Percentiles rank a stretch among this genome's conserved stretches.
phyloP scores from a whole-genome alignment of 2,888 invertebrate species.

The Erynnis tages region DNA sequence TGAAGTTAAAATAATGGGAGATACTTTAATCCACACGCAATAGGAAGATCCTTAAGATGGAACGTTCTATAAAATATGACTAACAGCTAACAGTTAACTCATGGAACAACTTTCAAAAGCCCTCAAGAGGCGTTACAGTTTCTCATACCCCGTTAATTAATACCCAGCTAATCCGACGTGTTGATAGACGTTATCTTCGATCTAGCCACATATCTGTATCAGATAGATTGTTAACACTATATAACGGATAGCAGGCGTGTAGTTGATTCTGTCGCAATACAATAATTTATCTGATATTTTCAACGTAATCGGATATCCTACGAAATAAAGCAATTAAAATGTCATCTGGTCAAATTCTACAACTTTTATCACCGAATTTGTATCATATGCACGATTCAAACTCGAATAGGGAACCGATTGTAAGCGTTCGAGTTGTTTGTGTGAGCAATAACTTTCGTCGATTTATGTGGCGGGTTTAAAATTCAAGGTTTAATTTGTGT shows the following conservation, averaged over 20 bases:
- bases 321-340: constrained; percentile 21
- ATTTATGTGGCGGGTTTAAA: constrained; percentile 12
- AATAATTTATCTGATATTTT: constrained; percentile 23
- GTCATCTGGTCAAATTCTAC: constrained; percentile 15
- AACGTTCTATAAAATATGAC: background rate
- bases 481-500: constrained; percentile 18
- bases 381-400: constrained; percentile 1
- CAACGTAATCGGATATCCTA: constrained; percentile 19
- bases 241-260: constrained; percentile 56
- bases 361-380: constrained; percentile 16
- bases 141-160: constrained; percentile 60
- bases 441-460: constrained; percentile 2
- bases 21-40: too few relatives aligned
- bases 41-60: too few relatives aligned
- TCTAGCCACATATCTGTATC: constrained; percentile 54
- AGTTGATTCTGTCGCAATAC: constrained; percentile 45
- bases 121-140: constrained; percentile 50
- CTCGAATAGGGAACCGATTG: constrained; percentile 9
- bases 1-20: too few relatives aligned
- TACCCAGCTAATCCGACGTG: constrained; percentile 57
- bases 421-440: background rate
- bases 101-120: constrained; percentile 48
- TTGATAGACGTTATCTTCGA: constrained; percentile 64
- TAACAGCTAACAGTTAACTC: constrained; percentile 4
- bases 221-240: constrained; percentile 61